These are phyloP conservation scores for Congeria kusceri DNA, from an alignment of 2,888 invertebrate species.

Conservation along the genomic window DNA sequence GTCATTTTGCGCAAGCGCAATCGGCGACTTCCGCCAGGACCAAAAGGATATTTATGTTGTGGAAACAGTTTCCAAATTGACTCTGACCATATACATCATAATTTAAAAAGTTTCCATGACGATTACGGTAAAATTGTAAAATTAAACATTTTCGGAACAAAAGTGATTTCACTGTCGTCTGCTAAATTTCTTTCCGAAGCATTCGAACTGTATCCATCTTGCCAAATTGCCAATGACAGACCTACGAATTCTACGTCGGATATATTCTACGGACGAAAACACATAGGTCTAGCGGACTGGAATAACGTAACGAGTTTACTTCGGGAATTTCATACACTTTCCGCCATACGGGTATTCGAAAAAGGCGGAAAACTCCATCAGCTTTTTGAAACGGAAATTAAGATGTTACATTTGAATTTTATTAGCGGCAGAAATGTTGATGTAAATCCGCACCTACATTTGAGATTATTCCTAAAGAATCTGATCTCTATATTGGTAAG, in stretches of 20 bases:
- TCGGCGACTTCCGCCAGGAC: constrained; percentile 38
- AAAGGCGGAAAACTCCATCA: constrained; percentile 35
- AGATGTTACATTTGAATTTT: constrained; percentile 30
- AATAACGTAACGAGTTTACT: constrained; percentile 30
- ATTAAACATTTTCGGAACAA: constrained; percentile 40
- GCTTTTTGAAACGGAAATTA: constrained; percentile 20
- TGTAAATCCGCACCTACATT: constrained; percentile 39
- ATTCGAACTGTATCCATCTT: constrained; percentile 35
- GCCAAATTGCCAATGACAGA: constrained; percentile 49
- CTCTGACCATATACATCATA: constrained; percentile 40
- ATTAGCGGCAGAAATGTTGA: constrained; percentile 21
- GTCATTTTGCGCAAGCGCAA: constrained; percentile 20
- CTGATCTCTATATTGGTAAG: constrained; percentile 55
- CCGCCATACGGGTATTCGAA: constrained; percentile 39
- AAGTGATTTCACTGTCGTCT: constrained; percentile 40
- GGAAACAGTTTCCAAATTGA: constrained; percentile 57
- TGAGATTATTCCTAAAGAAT: constrained; percentile 49
- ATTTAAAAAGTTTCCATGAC: constrained; percentile 39
- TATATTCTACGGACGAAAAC: constrained; percentile 53
- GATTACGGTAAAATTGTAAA: constrained; percentile 48
- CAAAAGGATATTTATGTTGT: constrained; percentile 42
- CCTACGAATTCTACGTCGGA: constrained; percentile 51
- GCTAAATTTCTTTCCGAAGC: constrained; percentile 20
- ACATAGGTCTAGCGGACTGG: constrained; percentile 58
- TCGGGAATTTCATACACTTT: constrained; percentile 47